Evolutionary conservation across 64 coral and sea anemone genomes (phyloP), one percentile per base, ranked within the genome.

Genomic region (Acropora yongei): DNA sequence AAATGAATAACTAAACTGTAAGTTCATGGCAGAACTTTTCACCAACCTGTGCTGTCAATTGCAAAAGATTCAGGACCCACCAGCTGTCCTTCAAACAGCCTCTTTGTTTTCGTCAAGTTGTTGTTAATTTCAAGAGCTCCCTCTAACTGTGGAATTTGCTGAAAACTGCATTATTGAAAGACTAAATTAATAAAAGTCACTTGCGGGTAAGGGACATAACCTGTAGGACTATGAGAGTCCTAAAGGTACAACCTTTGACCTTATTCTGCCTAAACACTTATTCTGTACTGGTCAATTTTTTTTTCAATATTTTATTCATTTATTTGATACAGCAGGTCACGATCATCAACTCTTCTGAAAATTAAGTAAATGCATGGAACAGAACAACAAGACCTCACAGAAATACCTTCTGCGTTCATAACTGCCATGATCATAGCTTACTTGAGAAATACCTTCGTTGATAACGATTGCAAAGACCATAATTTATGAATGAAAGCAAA

Each of bases 11-110:
- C 30, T 30, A 30, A 30, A 30, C 30, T 30, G 30, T 30, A 30
- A 30, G 30, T 30, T 30, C 30, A 30, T 30, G 30, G 30, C 30
- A 30, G 30, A 30, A 30, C 30, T 30, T 63, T 13, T 10, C 16
- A 63, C 3, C 16, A 39, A 80, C 91, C 91, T 93, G 83, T 73
- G 13, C 58, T 49, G 18, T 93, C 91, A 68, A 86, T 20, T 5
- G 83, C 83, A 44, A 93, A 68, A 9, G 91, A 93, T 87, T 93
- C 91, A 72, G 91, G 83, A 17, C 83, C 91, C 71, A 87, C 20
- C 16, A 87, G 41, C 45, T 93, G 61, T 88, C 84, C 91, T 88
- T 87, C 75, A 93, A 50, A 87, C 71, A 87, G 47, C n/a, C 63
- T 67, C 39, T 93, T 45, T 18, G 83, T 57, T 65, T 93, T 72